phyloP scores from a whole-genome alignment of 2,888 invertebrate genomes.

The Buathra laborator region DNA sequence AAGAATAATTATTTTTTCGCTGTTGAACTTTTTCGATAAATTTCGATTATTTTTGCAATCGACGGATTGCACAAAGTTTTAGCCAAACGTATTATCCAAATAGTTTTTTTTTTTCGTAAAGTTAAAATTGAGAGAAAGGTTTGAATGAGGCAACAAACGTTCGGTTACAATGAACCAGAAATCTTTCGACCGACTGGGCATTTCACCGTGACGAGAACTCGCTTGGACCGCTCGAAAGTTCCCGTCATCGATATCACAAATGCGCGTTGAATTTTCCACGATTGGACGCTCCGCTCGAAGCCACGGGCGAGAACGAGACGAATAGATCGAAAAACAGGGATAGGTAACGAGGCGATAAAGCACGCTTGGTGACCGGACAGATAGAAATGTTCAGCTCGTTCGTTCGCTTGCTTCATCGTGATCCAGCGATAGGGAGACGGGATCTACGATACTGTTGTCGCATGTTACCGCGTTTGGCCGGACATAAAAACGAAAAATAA shows the following conservation, averaged over 20 bases:
- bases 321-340: conserved; percentile 3
- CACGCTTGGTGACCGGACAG: conserved; percentile 18
- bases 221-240: conserved; percentile 36
- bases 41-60: no score
- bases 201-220: conserved; percentile 21
- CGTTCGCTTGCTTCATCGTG: conserved; percentile 34
- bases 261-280: conserved; percentile 35
- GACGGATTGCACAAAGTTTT: no score
- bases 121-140: no score
- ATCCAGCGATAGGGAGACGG: conserved; percentile 31
- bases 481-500: conserved; percentile 5
- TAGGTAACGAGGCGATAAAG: neutral
- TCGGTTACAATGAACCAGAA: neutral
- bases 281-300: neutral
- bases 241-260: conserved; percentile 25
- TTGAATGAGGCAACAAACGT: neutral
- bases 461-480: neutral
- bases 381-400: conserved; percentile 35
- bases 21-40: no score
- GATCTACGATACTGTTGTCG: conserved; percentile 5
- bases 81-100: no score
- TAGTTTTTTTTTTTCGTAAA: no score
- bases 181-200: neutral
- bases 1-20: no score
- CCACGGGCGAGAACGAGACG: neutral